Conservation (phyloP, 2,888 invertebrate species). For the Cantharis rufa region DNA sequence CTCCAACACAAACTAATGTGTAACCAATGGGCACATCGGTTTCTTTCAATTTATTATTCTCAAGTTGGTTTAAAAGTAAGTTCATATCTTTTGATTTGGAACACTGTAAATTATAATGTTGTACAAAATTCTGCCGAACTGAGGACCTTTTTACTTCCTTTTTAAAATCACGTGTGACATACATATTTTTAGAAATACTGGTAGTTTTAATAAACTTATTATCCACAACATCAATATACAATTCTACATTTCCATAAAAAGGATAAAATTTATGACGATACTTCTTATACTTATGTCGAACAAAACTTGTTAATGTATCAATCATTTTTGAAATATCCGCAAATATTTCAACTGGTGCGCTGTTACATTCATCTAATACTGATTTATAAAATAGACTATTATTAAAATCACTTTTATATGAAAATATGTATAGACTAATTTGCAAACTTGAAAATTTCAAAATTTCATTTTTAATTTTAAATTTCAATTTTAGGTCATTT, state of each 20-base stretch:
- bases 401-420: conserved; percentile 20
- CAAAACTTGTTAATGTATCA: conserved; percentile 2
- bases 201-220: conserved; percentile 2
- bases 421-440: conserved; percentile 15
- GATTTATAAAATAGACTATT: conserved; percentile 5
- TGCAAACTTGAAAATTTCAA: conserved; percentile 12
- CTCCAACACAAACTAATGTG: conserved; percentile 13
- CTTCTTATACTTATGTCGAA: conserved; percentile 8
- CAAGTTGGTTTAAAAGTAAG: conserved; percentile 1
- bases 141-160: conserved; percentile 19
- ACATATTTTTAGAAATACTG: conserved; percentile 7
- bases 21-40: conserved; percentile 19
- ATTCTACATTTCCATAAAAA: conserved; percentile 10
- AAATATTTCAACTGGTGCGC: conserved; percentile 8
- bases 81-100: neutral
- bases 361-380: conserved; percentile 8
- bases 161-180: conserved; percentile 23
- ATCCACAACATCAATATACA: conserved; percentile 9
- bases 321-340: neutral
- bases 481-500: conserved; percentile 14
- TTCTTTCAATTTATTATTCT: conserved; percentile 13
- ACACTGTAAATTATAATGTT: conserved; percentile 3
- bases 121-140: neutral
- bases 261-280: conserved; percentile 21
- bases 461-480: conserved; percentile 16